These are phyloP conservation scores for Drosophila demipolita DNA, from an alignment of 2,888 invertebrate species.

Conservation along the genomic window DNA sequence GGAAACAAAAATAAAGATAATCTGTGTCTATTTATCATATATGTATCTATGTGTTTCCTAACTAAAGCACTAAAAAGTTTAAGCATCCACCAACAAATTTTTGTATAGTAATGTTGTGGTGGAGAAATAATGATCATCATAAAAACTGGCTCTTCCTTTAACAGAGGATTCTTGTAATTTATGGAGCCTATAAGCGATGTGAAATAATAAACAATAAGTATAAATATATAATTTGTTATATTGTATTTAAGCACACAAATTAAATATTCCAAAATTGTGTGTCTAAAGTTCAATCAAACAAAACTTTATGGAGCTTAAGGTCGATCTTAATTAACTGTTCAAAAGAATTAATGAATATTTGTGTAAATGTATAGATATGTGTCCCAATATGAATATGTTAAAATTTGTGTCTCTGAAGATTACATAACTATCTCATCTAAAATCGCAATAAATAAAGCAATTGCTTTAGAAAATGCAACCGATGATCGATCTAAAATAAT, in stretches of 20 bases:
- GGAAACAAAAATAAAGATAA: background rate
- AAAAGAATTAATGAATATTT: background rate
- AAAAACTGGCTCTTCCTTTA: constrained; percentile 7
- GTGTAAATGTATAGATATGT: background rate
- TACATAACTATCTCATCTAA: background rate
- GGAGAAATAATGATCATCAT: background rate
- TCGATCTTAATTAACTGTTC: background rate
- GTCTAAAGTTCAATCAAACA: constrained; percentile 3
- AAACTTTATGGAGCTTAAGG: constrained; percentile 1
- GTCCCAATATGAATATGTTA: background rate
- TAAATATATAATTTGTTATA: constrained; percentile 1
- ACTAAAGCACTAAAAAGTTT: background rate
- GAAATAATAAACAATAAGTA: constrained; percentile 1
- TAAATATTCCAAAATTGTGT: background rate
- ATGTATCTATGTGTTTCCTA: background rate
- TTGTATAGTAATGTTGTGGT: background rate
- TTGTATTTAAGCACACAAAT: constrained; percentile 1
- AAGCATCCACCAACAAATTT: background rate
- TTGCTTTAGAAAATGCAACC: background rate
- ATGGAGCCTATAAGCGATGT: constrained; percentile 1
- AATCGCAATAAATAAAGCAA: background rate
- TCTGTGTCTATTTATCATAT: background rate
- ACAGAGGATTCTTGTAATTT: constrained; percentile 9
- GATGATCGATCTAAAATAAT: background rate
- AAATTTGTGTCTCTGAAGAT: background rate